Conservation (phyloP, 2,888 invertebrate species). For the Tineola bisselliella region DNA sequence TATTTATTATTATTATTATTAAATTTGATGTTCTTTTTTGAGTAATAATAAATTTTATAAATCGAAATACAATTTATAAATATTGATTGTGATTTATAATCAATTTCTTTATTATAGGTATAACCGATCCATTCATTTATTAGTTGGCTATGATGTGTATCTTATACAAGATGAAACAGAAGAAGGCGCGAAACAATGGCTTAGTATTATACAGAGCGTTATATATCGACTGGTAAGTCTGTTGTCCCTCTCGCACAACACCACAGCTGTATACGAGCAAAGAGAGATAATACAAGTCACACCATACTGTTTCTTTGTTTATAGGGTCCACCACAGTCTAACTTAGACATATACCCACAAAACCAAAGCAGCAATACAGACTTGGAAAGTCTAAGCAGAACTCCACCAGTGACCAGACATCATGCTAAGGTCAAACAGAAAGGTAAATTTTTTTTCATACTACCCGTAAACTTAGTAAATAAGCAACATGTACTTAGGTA, state of each 20-base stretch:
- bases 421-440: slow-evolving; percentile 44
- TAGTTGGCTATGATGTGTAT: slow-evolving; percentile 50
- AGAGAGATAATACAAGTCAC: too few species aligned
- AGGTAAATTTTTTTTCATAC: too few species aligned
- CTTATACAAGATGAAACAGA: slow-evolving; percentile 54
- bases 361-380: slow-evolving; percentile 56
- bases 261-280: too few species aligned
- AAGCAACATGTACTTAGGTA: too few species aligned
- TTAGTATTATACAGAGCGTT: slow-evolving; percentile 38
- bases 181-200: slow-evolving; percentile 39
- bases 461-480: too few species aligned
- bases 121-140: slow-evolving; percentile 40
- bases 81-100: too few species aligned
- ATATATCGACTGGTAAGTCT: slow-evolving; percentile 46
- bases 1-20: too few species aligned
- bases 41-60: too few species aligned
- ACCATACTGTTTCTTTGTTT: too few species aligned
- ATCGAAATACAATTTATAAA: too few species aligned
- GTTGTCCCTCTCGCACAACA: too few species aligned
- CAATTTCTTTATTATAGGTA: slow-evolving; percentile 27
- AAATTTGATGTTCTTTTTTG: too few species aligned
- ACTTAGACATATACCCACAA: slow-evolving; percentile 31
- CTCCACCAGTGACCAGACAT: slow-evolving; percentile 40
- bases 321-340: slow-evolving; percentile 31
- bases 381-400: slow-evolving; percentile 52